A percentile compares a stretch with the other conserved stretches of the same genome.
These are phyloP conservation scores for Plutomurus gul DNA, from an alignment of 1,140 invertebrate species.

Conservation along the genomic window DNA sequence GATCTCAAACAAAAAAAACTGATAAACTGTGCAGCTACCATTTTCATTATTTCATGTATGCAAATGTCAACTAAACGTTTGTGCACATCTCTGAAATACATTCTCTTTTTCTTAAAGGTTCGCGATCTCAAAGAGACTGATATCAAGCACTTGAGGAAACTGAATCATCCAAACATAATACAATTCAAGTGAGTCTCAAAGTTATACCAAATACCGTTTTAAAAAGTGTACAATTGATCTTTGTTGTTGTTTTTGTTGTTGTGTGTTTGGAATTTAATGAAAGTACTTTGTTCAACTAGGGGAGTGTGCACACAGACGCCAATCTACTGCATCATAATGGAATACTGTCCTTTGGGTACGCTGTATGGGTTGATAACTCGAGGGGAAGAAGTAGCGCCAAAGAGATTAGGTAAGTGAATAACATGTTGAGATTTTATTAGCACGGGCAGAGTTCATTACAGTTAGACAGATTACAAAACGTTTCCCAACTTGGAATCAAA, in stretches of 20 bases:
- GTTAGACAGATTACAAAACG: too few relatives aligned
- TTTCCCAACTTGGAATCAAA: too few relatives aligned
- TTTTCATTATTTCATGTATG: too few relatives aligned
- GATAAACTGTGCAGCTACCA: too few relatives aligned
- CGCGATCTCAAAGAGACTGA: constrained; percentile 91
- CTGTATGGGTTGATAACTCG: constrained; percentile 87
- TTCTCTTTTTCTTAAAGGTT: too few relatives aligned
- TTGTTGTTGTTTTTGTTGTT: not conserved
- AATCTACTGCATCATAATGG: constrained; percentile 96
- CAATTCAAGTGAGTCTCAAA: constrained; percentile 76
- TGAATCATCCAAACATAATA: constrained; percentile 96
- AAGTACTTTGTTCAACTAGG: constrained; percentile 59
- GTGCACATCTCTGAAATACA: too few relatives aligned
- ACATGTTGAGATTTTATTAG: too few relatives aligned
- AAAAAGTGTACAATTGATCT: not conserved
- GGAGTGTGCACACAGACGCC: constrained; percentile 93
- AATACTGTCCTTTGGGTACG: constrained; percentile 93
- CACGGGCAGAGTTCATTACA: too few relatives aligned
- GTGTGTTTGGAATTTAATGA: not conserved
- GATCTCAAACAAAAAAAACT: too few relatives aligned
- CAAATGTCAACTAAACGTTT: too few relatives aligned
- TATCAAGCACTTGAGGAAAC: constrained; percentile 88
- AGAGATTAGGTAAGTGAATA: too few relatives aligned
- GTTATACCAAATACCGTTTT: too few relatives aligned
- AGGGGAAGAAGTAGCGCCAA: constrained; percentile 77